Evolutionary conservation across 2,888 invertebrate genomes (phyloP).

Genomic region (Mimachlamys varia): DNA sequence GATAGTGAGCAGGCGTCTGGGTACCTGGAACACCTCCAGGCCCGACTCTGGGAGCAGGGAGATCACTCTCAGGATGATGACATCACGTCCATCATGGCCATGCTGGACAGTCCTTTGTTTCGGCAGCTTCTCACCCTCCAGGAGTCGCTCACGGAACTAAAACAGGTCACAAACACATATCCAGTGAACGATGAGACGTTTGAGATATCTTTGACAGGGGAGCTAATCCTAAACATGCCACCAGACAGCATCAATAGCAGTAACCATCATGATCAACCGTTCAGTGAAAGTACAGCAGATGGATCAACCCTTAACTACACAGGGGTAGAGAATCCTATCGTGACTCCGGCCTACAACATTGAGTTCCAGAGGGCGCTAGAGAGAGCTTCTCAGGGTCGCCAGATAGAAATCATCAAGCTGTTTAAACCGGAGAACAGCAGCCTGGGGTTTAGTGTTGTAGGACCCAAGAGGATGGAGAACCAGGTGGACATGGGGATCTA

Average conservation of each 20-base stretch:
- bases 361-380: slow-evolving; percentile 82
- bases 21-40: slow-evolving; percentile 93
- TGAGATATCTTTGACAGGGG: slow-evolving; percentile 88
- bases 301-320: slow-evolving; percentile 42
- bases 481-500: slow-evolving; percentile 87
- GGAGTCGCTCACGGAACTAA: slow-evolving; percentile 94
- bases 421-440: slow-evolving; percentile 86
- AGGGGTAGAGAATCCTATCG: slow-evolving; percentile 58
- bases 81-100: slow-evolving; percentile 90
- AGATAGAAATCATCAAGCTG: slow-evolving; percentile 85
- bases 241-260: slow-evolving; percentile 51
- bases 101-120: slow-evolving; percentile 94
- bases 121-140: slow-evolving; percentile 94
- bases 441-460: slow-evolving; percentile 88
- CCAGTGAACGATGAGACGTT: slow-evolving; percentile 87
- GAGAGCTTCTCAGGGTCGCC: slow-evolving; percentile 84
- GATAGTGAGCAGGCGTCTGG: slow-evolving; percentile 95
- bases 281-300: slow-evolving; percentile 40
- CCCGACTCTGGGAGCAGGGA: slow-evolving; percentile 91
- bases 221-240: slow-evolving; percentile 84
- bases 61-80: slow-evolving; percentile 84
- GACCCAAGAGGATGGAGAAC: slow-evolving; percentile 84
- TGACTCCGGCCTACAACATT: slow-evolving; percentile 69
- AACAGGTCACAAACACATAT: slow-evolving; percentile 84
- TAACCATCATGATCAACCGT: slow-evolving; percentile 41